Evolutionary conservation across 2,888 invertebrate genomes (phyloP), one percentile per base, ranked within the genome.

Genomic region (Drosophila neonasuta): DNA sequence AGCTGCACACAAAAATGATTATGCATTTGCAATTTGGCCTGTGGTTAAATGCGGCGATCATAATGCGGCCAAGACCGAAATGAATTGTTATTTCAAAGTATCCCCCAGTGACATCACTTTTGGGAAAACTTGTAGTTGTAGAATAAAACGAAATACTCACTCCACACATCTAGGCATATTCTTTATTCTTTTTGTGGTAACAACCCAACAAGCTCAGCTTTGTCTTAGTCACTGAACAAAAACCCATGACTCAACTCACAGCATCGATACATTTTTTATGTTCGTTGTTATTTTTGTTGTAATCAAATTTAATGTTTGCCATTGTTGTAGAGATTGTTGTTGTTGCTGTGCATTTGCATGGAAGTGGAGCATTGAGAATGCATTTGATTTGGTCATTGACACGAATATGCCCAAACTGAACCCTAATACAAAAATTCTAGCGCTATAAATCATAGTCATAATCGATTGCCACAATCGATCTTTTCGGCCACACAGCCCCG

Each of bases 391-490:
- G 82, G 85, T 67, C 83, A 86, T 86, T 83, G 87, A 79, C 82
- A 85, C 85, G 85, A 83, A 79, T 81, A 69, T 66, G 68, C 61
- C 65, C 54, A 54, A 64, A 56, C 55, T 58, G 55, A 61, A 75
- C 67, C 74, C 56, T 46, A 71, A 71, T 45, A 76, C 11, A 61
- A 68, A 68, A 79, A 79, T 74, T 74, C 68, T 65, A 78, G 52
- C 56, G 71, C 71, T 49, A 84, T 84, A 84, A 84, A 84, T 84
- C 83, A 85, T 87, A 74, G 61, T 45, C 59, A 72, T 82, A 87
- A 85, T 84, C 83, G 83, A 84, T 87, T 74, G 86, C 63, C 59
- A 52, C 74, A 72, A 85, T 86, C 85, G 85, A 85, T 79, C 71
- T 79, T 50, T 72, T 66, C 64, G 66, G 71, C 74, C 74, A 67